Evolutionary conservation across 35 echinoderm and acorn worm genomes (phyloP).

Genomic region (Lytechinus variegatus): DNA sequence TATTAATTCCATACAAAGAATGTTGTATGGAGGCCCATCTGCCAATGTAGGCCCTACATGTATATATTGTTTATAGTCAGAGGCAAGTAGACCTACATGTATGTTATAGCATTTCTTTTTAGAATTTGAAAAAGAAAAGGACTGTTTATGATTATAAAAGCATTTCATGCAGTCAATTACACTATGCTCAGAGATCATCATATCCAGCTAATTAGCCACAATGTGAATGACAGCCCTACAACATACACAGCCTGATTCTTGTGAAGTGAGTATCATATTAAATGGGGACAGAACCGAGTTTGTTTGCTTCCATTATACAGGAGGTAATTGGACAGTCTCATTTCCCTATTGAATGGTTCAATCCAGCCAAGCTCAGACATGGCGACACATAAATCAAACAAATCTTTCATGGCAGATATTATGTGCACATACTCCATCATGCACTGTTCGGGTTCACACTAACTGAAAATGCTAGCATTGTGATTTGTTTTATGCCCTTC

Average conservation of each 20-base stretch:
- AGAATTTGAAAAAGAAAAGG: too few species aligned
- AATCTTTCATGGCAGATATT: background rate
- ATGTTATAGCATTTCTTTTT: too few species aligned
- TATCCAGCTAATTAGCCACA: background rate
- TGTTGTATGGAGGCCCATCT: too few species aligned
- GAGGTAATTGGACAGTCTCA: background rate
- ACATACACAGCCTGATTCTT: background rate
- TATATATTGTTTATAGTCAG: too few species aligned
- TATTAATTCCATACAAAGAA: too few species aligned
- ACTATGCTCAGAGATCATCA: too few species aligned
- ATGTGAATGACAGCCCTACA: background rate
- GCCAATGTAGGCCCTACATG: too few species aligned
- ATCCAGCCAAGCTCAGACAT: background rate
- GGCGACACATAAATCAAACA: slow-evolving; percentile 11
- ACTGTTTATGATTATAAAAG: too few species aligned
- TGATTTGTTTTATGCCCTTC: background rate
- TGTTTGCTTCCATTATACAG: background rate
- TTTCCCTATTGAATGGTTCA: background rate
- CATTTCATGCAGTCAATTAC: too few species aligned
- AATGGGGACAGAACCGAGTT: background rate
- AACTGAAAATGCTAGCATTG: background rate
- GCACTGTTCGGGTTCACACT: background rate
- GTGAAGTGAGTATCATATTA: background rate
- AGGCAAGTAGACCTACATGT: too few species aligned
- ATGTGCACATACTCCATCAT: background rate